A percentile compares a stretch with the other conserved stretches of the same genome.
phyloP scores from a whole-genome alignment of 1,140 invertebrate species.

The Agraylea sexmaculata region DNA sequence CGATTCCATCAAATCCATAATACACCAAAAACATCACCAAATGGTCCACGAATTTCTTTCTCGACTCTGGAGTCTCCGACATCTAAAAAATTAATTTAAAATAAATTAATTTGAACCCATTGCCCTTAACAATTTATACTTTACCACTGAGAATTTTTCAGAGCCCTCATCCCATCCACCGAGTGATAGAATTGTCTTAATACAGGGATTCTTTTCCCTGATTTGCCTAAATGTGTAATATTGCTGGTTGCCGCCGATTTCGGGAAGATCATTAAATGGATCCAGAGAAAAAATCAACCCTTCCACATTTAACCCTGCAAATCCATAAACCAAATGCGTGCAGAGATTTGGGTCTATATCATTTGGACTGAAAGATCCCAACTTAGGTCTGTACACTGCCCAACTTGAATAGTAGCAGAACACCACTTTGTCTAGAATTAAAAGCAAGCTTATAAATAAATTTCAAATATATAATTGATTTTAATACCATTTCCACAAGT shows the following conservation, averaged over 20 bases:
- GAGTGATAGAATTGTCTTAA: constrained; percentile 58
- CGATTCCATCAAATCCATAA: constrained; percentile 52
- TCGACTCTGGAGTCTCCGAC: constrained; percentile 27
- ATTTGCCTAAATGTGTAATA: constrained; percentile 39
- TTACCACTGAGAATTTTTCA: constrained; percentile 42
- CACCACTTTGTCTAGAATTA: constrained; percentile 40
- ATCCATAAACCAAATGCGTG: constrained; percentile 77
- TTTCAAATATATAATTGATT: no score
- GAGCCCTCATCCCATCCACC: constrained; percentile 66
- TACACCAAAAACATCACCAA: constrained; percentile 38
- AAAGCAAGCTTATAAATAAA: neutral
- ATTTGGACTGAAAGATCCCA: constrained; percentile 61
- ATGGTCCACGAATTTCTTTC: constrained; percentile 37
- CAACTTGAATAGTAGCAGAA: constrained; percentile 82
- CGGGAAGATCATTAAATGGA: constrained; percentile 42
- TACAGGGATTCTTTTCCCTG: constrained; percentile 44
- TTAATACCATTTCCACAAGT: no score
- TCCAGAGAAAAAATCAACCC: constrained; percentile 41
- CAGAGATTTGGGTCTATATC: constrained; percentile 66
- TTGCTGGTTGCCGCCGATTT: constrained; percentile 31
- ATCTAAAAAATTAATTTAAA: constrained; percentile 24
- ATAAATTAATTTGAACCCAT: neutral
- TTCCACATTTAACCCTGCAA: constrained; percentile 56
- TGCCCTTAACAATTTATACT: no score
- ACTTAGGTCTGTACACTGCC: constrained; percentile 66